Evolutionary conservation across 1,140 invertebrate genomes (phyloP).

Genomic region (Mamestra configurata): DNA sequence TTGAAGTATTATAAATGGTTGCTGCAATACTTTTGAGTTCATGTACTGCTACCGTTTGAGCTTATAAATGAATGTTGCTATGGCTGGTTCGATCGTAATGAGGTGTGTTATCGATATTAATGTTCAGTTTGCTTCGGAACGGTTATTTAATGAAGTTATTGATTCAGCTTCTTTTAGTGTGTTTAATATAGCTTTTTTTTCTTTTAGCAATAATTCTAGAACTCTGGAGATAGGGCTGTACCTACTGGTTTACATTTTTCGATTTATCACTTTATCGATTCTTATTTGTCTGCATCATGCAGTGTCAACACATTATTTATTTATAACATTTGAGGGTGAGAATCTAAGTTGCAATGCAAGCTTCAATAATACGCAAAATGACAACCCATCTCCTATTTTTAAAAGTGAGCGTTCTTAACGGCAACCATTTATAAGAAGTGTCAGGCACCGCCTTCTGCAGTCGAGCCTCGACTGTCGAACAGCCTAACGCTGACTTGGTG

Average conservation of each 20-base stretch:
- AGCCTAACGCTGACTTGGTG: neutral
- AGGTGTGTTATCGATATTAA: conserved; percentile 35
- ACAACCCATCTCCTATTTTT: too few species aligned
- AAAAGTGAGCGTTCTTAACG: too few species aligned
- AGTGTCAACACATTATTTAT: too few species aligned
- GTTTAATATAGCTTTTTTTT: neutral
- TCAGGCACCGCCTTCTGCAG: too few species aligned
- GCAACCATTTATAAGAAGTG: too few species aligned
- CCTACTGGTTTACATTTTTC: too few species aligned
- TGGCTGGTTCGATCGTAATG: neutral
- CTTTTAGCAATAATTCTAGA: neutral
- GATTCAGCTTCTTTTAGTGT: neutral
- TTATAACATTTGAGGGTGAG: too few species aligned
- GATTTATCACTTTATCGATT: too few species aligned
- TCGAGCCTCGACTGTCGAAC: neutral
- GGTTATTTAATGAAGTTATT: conserved; percentile 5
- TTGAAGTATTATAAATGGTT: conserved; percentile 56
- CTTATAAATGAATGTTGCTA: conserved; percentile 36
- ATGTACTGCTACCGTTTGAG: conserved; percentile 20
- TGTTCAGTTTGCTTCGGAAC: neutral
- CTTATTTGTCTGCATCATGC: too few species aligned
- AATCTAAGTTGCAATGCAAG: too few species aligned
- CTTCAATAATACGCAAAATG: too few species aligned
- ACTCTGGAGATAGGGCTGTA: too few species aligned
- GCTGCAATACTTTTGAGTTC: conserved; percentile 22